Base-by-base conservation (phyloP, 2,113 vertebrate genomes). In the Seriola dumerili region DNA sequence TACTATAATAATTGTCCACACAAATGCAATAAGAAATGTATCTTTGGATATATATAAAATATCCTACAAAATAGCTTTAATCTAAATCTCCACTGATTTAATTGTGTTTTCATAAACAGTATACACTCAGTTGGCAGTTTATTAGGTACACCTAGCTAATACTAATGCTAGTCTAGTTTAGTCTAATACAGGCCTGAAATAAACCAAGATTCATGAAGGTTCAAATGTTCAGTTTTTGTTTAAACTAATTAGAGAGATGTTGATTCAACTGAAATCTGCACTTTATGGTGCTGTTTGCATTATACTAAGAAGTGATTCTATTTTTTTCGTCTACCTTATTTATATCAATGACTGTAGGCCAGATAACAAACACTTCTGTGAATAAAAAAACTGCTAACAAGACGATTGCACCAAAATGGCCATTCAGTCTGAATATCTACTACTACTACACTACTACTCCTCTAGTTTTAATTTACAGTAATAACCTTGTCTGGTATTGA, bases 391-490 rank as follows among this genome's bases (percentile, higher is more conserved):
- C 5, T 12, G 3, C 34, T 25, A 6, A 72, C 11, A 68, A 76
- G 23, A 65, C 29, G 16, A n/a, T 34, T 75, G 54, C 29, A 17
- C 40, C 4, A 52, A 76, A 71, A 42, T 14, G 29, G 4, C 25
- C 11, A 17, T 64, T 54, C 38, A 46, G 9, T 48, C n/a, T 63
- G 36, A 74, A 69, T 63, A 29, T 54, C 11, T 29, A 42, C 3
- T 29, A 29, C 29, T 29, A 29, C 29, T 29, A 29, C 29, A 29
- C 29, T 29, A 29, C 29, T 29, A 2, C 29, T 29, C 7, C 34
- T 61, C 2, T 42, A 40, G 16, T 76, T 75, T 72, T 75, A 29
- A 67, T 71, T 79, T 58, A 9, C n/a, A 32, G 14, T 4, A 36
- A 42, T 8, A 59, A 57, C 17, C 23, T 38, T 63, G 65, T 74